Conservation (phyloP, 1,140 invertebrate species). For the Drosophila seguyi region DNA sequence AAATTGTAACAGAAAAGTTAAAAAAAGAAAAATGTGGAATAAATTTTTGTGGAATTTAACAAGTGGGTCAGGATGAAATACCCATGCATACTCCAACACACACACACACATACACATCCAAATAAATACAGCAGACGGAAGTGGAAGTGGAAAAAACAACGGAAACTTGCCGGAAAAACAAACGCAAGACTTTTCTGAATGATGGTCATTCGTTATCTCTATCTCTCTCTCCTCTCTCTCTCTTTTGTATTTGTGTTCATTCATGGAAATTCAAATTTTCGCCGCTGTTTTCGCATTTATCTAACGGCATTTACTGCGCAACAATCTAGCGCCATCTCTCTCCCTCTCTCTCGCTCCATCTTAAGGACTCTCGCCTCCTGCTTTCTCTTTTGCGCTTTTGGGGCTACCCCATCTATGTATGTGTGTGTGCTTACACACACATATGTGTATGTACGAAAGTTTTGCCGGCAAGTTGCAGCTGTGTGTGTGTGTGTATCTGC, state of each 20-base stretch:
- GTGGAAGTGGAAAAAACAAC: conserved; percentile 31
- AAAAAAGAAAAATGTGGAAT: not conserved
- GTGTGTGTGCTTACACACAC: conserved; percentile 42
- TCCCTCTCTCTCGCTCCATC: conserved; percentile 1
- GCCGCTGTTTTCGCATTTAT: conserved; percentile 59
- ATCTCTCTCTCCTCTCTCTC: not conserved
- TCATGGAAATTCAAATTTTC: conserved; percentile 74
- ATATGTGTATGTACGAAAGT: conserved; percentile 25
- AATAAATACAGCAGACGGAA: conserved; percentile 17
- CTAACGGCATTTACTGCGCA: conserved; percentile 58
- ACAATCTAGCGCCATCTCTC: conserved; percentile 23
- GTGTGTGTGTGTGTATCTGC: conserved; percentile 58
- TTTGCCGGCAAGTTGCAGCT: conserved; percentile 56
- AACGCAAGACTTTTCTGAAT: conserved; percentile 28
- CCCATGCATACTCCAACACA: conserved; percentile 16
- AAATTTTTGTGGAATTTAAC: conserved; percentile 19
- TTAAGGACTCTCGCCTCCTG: conserved; percentile 15
- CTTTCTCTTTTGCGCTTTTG: conserved; percentile 9
- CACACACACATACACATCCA: not conserved
- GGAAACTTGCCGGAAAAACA: conserved; percentile 22
- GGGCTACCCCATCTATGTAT: not conserved
- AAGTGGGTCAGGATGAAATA: conserved; percentile 42
- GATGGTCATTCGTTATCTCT: conserved; percentile 17
- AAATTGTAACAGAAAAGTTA: not conserved
- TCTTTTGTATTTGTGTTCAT: conserved; percentile 34